phyloP scores from a whole-genome alignment of 2,113 vertebrate genomes.

The Cebidichthys violaceus region DNA sequence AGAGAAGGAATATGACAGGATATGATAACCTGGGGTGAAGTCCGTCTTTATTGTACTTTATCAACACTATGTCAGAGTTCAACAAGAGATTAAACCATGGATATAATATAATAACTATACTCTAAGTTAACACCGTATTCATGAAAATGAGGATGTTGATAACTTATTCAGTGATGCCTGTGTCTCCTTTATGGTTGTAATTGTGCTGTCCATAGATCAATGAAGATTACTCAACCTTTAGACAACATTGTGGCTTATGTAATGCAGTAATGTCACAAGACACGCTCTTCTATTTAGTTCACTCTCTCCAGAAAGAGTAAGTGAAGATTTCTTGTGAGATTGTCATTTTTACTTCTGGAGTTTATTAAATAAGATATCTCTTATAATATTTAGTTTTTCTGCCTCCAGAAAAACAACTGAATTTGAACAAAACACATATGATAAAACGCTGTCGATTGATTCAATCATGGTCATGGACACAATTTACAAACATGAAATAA shows the following conservation, averaged over 20 bases:
- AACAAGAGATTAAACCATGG: neutral
- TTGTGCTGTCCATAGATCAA: neutral
- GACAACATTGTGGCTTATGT: neutral
- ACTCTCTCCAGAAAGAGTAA: neutral
- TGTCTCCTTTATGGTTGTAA: neutral
- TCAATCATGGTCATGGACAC: neutral
- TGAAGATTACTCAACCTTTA: conserved; percentile 26
- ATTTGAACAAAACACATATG: neutral
- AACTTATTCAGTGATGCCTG: neutral
- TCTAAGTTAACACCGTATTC: neutral
- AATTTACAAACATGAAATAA: neutral
- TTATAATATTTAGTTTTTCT: neutral
- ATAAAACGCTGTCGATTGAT: neutral
- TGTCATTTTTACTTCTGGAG: neutral
- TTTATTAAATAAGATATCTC: neutral
- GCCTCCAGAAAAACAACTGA: neutral
- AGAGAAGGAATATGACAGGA: neutral
- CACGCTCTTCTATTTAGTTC: neutral
- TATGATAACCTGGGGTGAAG: neutral
- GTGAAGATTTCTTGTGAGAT: too few species aligned
- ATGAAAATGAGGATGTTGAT: neutral
- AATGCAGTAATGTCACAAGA: neutral
- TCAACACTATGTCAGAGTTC: conserved; percentile 8
- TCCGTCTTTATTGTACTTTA: conserved; percentile 2
- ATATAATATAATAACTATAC: neutral